Conservation (phyloP, 2,797 vertebrate genomes). For the Sebastiscus tertius region DNA sequence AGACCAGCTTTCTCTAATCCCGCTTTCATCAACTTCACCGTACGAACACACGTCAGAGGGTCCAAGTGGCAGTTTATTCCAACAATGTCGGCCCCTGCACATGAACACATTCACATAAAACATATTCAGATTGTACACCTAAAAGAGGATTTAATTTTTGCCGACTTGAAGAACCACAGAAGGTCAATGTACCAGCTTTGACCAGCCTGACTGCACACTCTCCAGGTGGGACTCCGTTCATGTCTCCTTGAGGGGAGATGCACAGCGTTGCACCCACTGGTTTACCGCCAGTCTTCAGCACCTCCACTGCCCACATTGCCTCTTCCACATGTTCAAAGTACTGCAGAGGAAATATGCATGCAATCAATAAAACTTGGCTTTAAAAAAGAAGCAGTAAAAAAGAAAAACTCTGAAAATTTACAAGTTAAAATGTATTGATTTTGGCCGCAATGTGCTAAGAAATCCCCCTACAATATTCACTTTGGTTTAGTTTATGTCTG, state of each 20-base stretch:
- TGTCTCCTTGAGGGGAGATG: slow-evolving; percentile 88
- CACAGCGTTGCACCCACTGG: slow-evolving; percentile 88
- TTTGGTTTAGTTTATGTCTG: neutral
- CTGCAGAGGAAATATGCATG: slow-evolving; percentile 67
- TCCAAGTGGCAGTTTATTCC: slow-evolving; percentile 92
- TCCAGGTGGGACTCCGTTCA: slow-evolving; percentile 83
- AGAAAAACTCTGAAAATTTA: neutral
- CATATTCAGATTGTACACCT: neutral
- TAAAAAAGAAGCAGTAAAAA: neutral
- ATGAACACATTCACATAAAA: neutral
- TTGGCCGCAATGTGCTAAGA: neutral
- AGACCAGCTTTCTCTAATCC: slow-evolving; percentile 83
- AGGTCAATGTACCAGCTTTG: slow-evolving; percentile 83
- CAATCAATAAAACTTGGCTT: neutral
- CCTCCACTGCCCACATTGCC: slow-evolving; percentile 91
- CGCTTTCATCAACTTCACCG: slow-evolving; percentile 87
- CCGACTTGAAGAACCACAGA: neutral
- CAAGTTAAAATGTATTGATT: neutral
- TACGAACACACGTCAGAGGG: slow-evolving; percentile 78
- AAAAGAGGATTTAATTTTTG: neutral
- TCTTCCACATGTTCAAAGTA: slow-evolving; percentile 92
- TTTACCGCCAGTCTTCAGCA: slow-evolving; percentile 87
- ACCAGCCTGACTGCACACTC: slow-evolving; percentile 87
- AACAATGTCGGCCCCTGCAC: slow-evolving; percentile 86
- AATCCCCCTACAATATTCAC: neutral